Base-by-base conservation (phyloP, 2,888 invertebrate species). In the Tetranychus truncatus region DNA sequence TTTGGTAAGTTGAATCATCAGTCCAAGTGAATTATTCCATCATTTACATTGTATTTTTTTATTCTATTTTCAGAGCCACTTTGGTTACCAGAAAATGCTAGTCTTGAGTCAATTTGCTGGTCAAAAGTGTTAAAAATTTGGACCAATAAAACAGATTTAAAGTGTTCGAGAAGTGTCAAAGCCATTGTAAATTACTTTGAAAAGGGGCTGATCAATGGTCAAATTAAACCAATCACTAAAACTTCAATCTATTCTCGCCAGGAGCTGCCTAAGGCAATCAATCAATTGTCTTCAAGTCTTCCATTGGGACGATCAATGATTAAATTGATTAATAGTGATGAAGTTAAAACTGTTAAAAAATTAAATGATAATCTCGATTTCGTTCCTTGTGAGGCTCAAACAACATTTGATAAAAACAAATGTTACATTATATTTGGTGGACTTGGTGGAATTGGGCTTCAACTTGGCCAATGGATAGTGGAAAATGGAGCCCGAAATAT, bases 281-380 rank as follows among this genome's bases (percentile, higher is more conserved):
- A 55, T 55, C 55, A 55, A 55, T 55, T 55, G 15, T 55, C 55
- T 55, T 5, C 55, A 55, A 15, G 2, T 55, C 9, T 15, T 55
- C 55, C 55, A 55, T 55, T 55, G 55, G 55, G 55, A 15, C 9
- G 55, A 55, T 9, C 15, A 15, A 1, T 55, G 15, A 55, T 55
- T 55, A 9, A 55, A 55, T 6, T 55, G 55, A 55, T 55, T 55
- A 15, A 55, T 15, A 55, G 7, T 55, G 81, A 86, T 78, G 93
- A 87, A 84, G 96, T 97, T 94, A 95, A 95, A 20, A 90, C 92
- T 11, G 97, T 97, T 77, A 93, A 92, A 83, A 97, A 97, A 84
- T 93, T 96, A 81, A 96, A 21, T 18, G 46, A 73, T 74, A 15
- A 21, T 73, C 72, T 72, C 1, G 45, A 45, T 34, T 45, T 24